Evolutionary conservation across 2,888 invertebrate genomes (phyloP), one percentile per base, ranked within the genome.

Genomic region (Exephanes ischioxanthus): DNA sequence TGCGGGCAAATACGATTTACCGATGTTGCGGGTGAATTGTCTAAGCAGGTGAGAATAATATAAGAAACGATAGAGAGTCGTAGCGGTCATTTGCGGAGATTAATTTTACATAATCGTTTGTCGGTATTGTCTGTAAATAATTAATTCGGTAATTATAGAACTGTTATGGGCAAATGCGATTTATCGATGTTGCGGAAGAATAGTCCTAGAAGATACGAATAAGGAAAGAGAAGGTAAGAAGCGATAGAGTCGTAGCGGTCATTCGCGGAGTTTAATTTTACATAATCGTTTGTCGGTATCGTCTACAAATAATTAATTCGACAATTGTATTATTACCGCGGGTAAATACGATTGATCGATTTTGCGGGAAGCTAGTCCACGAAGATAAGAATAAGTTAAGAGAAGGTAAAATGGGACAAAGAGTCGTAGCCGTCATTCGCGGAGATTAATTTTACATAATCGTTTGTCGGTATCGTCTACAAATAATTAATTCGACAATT

Each of bases 381-480:
- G 33, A 6, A 6, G 33, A 33, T 33, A 6, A 33, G 33, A 6
- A 33, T 33, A 16, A 48, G 16, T 14, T 14, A 58, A 22, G 11
- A 26, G 9, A 33, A 33, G 6, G 33, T 33, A 37, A 58, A 67
- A 16, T 14, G 5, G 16, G 63, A 75, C 48, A n/a, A 48, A 30
- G 61, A 63, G 22, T 63, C 22, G 11, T 1, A 26, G 41, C 51
- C 3, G 11, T 72, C 16, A 72, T 26, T 33, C 9, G 45, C 19
- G 30, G 14, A 22, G 22, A 73, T 45, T 66, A n/a, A 61, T 72
- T 84, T 73, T 80, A 55, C 80, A 77, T 80, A 77, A 80, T 80
- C n/a, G 33, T 16, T 19, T 41, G 22, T 73, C 67, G 72, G 76
- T 80, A 70, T 48, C n/a, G 48, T 30, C 75, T 6, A 45, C 33